Evolutionary conservation across 2,113 vertebrate species (phyloP).

Genomic region (Cynopterus brachyotis): DNA sequence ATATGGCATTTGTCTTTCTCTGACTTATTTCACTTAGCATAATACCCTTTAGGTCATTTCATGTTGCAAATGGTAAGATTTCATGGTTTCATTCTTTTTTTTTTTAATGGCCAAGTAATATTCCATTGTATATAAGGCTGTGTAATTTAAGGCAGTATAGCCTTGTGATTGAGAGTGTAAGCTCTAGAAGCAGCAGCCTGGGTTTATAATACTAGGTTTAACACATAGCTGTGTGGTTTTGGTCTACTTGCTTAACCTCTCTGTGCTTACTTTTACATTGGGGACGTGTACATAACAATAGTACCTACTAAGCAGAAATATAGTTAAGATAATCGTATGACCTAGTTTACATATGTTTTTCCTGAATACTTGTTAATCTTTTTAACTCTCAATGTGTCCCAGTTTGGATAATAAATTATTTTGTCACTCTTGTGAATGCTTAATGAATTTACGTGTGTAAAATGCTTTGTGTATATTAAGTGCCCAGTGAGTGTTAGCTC

Average conservation of each 20-base stretch:
- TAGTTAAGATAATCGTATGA: not conserved
- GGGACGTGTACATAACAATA: not conserved
- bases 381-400: not conserved
- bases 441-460: not conserved
- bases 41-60: no score
- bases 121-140: not conserved
- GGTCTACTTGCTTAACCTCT: not conserved
- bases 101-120: no score
- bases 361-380: not conserved
- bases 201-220: not conserved
- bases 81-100: no score
- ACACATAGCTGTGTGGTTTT: not conserved
- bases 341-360: not conserved
- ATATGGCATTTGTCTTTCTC: no score
- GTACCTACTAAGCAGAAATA: not conserved
- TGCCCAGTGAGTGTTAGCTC: not conserved
- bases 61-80: no score
- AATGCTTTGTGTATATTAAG: not conserved
- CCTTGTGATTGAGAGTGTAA: not conserved
- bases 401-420: not conserved
- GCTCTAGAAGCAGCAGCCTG: not conserved
- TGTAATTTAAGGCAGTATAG: not conserved
- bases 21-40: no score
- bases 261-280: not conserved
- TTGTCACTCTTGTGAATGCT: not conserved